Evolutionary conservation across 2,888 invertebrate genomes (phyloP).

Genomic region (Conistra vaccinii): DNA sequence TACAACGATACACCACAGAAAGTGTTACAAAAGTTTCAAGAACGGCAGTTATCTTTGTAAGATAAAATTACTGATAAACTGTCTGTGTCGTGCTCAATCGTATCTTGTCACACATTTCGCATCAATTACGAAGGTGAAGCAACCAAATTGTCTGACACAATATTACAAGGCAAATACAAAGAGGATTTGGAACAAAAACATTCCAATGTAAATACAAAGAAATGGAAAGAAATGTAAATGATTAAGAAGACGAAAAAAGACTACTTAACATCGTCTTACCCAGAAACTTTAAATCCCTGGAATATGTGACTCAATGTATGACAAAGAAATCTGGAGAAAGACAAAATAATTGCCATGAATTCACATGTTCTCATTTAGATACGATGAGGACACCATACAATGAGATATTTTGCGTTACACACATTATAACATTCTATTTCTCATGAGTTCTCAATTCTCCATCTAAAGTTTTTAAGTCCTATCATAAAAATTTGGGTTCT

Average conservation of each 20-base stretch:
- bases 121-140: conserved; percentile 64
- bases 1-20: conserved; percentile 26
- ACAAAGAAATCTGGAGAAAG: conserved; percentile 35
- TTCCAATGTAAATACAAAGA: conserved; percentile 39
- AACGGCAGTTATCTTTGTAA: conserved; percentile 72
- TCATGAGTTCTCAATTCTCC: no score
- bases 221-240: conserved; percentile 3
- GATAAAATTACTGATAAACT: conserved; percentile 75
- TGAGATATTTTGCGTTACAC: neutral
- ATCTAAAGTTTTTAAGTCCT: neutral
- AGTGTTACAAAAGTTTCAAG: conserved; percentile 68
- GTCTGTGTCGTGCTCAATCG: conserved; percentile 76
- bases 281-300: conserved; percentile 24
- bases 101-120: conserved; percentile 67
- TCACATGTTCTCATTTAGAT: neutral
- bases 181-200: conserved; percentile 20
- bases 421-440: neutral
- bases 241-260: conserved; percentile 29
- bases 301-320: conserved; percentile 37
- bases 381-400: neutral
- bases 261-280: neutral
- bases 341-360: conserved; percentile 7
- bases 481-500: neutral
- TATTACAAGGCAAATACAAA: conserved; percentile 19
- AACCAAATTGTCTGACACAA: conserved; percentile 44